Conservation (phyloP, 1,140 invertebrate genomes). For the Cephus cinctus region DNA sequence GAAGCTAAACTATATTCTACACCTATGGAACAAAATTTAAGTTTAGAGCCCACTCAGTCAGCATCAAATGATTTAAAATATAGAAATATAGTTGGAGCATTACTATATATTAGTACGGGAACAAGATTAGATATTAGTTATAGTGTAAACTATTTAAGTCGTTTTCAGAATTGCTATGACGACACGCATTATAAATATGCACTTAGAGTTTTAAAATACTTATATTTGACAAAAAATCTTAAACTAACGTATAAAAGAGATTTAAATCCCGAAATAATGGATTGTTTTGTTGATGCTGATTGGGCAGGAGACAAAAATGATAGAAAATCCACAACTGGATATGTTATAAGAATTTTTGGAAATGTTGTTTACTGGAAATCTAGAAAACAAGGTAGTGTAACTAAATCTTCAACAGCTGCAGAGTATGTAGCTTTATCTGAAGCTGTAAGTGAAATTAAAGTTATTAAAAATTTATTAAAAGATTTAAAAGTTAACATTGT, state of each 20-base stretch:
- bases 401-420: constrained; percentile 7
- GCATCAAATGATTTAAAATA: constrained; percentile 16
- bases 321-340: constrained; percentile 31
- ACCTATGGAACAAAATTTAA: constrained; percentile 9
- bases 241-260: constrained; percentile 13
- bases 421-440: constrained; percentile 11
- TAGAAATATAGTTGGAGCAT: constrained; percentile 30
- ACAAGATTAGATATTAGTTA: constrained; percentile 40
- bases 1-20: constrained; percentile 12
- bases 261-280: constrained; percentile 1
- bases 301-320: constrained; percentile 29
- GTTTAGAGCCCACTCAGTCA: constrained; percentile 5
- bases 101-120: constrained; percentile 37
- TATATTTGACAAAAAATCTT: constrained; percentile 27
- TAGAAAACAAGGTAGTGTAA: constrained; percentile 3
- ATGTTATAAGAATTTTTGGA: constrained; percentile 20
- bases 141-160: constrained; percentile 29
- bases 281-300: too few species aligned
- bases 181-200: constrained; percentile 25
- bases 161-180: constrained; percentile 25
- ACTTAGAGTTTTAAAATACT: too few species aligned
- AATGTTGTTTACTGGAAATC: constrained; percentile 9
- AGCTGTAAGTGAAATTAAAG: background rate
- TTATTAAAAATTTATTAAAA: background rate
- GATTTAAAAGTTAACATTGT: background rate